Evolutionary conservation across 2,113 vertebrate genomes (phyloP), one percentile per base, ranked within the genome.

Genomic region (Saccopteryx bilineata): DNA sequence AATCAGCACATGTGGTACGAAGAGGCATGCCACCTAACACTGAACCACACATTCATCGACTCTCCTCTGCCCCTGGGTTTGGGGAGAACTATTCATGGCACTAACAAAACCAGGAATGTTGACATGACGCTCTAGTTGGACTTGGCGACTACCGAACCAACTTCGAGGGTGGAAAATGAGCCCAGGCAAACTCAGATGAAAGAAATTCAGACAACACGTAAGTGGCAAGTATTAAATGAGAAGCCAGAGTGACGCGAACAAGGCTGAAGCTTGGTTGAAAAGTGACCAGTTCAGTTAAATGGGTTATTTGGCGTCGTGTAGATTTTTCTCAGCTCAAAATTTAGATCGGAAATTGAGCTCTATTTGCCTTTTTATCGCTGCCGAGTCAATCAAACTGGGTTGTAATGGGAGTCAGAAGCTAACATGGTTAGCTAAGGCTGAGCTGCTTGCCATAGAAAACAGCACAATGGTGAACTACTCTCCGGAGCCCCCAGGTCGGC

Each of bases 211-310:
- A 90, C 12, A 91, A 33, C 52, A 71, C 8, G 26, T 86, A 81
- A 79, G 83, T 50, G 52, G 52, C 1, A 92, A 63, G 5, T 78
- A 54, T 46, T 66, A 80, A 66, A 74, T 63, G n/a, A 63, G 52
- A 97, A 94, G 31, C 52, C 88, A 94, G 71, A 76, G 31, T 24
- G 58, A 91, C 10, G 19, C 19, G 72, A 88, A 79, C 23, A 87
- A 81, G 46, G 81, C 79, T 54, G 66, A 72, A 84, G 66, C 81
- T 80, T 65, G 21, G 54, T 39, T 95, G 63, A 95, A 86, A 95
- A 65, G 76, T 61, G 56, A 94, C 96, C 96, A 72, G 84, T 74
- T 75, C 82, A 54, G 12, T 93, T 96, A 96, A 97, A 96, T 93
- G 88, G 93, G 93, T 78, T 94, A 94, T 95, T 93, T 93, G 69